These are phyloP conservation scores for Mystacornis crossleyi DNA, from an alignment of 2,113 vertebrate species.

Conservation along the genomic window DNA sequence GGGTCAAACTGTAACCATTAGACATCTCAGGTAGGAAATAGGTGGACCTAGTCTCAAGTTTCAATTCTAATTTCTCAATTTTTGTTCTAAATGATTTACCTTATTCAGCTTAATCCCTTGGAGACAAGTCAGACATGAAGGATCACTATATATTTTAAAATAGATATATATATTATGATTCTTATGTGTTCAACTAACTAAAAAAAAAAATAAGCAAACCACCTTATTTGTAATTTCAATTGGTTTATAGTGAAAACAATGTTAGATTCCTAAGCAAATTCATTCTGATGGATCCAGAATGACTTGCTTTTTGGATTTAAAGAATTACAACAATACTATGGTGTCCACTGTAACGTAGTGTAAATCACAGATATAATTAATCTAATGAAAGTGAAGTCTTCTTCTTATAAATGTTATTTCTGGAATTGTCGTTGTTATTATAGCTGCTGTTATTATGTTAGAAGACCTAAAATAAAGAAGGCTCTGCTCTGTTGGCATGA, in stretches of 20 bases:
- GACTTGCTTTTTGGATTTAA: neutral
- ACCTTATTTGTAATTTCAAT: neutral
- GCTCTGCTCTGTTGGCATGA: neutral
- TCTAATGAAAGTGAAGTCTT: neutral
- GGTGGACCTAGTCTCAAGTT: neutral
- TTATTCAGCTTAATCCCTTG: neutral
- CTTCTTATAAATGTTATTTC: neutral
- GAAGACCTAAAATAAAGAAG: neutral
- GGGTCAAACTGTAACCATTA: neutral
- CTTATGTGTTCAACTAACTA: neutral
- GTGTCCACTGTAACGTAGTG: neutral
- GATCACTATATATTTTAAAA: neutral
- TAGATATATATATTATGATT: neutral
- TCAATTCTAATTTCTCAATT: neutral
- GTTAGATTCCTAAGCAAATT: neutral
- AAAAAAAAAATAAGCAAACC: neutral
- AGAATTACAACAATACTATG: neutral
- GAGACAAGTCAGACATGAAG: neutral
- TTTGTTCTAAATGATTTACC: neutral
- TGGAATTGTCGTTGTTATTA: fast-evolving
- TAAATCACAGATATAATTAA: neutral
- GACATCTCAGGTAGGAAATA: neutral
- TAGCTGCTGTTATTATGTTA: neutral
- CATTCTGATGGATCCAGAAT: neutral
- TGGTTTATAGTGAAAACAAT: neutral